phyloP scores from a whole-genome alignment of 2,113 vertebrate genomes.

The Thryonomys swinderianus region DNA sequence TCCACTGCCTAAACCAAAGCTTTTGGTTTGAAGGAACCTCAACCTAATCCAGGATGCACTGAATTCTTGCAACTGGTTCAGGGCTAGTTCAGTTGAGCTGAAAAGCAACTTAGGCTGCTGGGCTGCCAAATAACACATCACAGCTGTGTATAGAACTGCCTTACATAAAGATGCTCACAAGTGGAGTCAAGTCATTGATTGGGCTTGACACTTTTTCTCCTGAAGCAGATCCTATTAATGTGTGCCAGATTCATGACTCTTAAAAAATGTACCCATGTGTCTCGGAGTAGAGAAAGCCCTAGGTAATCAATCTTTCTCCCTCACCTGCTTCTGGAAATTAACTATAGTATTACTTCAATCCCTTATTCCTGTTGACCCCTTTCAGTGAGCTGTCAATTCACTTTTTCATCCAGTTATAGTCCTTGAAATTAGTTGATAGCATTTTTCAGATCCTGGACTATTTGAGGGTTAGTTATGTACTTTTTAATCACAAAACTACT shows the following conservation, averaged over 20 bases:
- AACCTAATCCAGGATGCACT: neutral
- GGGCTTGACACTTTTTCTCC: neutral
- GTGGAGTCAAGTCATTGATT: neutral
- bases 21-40: neutral
- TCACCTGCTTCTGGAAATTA: neutral
- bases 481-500: conserved; percentile 20
- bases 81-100: neutral
- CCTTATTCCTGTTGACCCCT: neutral
- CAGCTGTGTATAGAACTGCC: neutral
- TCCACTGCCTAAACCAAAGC: neutral
- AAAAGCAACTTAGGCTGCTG: neutral
- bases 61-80: neutral
- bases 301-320: neutral
- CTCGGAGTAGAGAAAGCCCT: neutral
- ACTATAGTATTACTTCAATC: neutral
- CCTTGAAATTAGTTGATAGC: neutral
- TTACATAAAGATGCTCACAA: neutral
- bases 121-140: neutral
- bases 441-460: neutral
- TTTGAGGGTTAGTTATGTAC: neutral
- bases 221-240: neutral
- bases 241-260: neutral
- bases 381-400: neutral
- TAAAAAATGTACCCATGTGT: neutral
- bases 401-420: neutral